Evolutionary conservation across 1,140 invertebrate genomes (phyloP).

Genomic region (Drosophila bocki): DNA sequence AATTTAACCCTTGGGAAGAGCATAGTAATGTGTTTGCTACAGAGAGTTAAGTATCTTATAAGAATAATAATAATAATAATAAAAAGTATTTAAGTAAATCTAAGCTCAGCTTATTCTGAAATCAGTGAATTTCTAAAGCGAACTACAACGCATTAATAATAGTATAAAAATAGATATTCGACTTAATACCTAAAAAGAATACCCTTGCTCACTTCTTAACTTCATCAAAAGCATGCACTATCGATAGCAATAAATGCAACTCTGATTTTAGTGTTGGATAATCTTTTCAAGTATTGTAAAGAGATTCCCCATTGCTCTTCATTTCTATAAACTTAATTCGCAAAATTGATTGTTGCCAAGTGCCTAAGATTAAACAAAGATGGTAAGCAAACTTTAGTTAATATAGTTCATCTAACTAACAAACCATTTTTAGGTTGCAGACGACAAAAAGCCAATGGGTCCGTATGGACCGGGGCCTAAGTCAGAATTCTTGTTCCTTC

Average conservation of each 20-base stretch:
- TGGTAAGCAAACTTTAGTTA: background rate
- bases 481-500: background rate
- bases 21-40: background rate
- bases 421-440: background rate
- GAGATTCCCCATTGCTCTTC: background rate
- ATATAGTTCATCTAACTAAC: background rate
- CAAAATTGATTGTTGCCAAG: background rate
- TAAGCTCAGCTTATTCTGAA: no score
- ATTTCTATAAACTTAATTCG: background rate
- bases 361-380: background rate
- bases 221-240: background rate
- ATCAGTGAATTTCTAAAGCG: no score
- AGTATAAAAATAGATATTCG: background rate
- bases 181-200: background rate
- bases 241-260: background rate
- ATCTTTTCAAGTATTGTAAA: background rate
- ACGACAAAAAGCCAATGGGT: background rate
- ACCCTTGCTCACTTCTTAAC: background rate
- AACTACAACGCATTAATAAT: background rate
- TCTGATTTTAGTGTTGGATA: conserved; percentile 2
- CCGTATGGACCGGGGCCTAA: background rate
- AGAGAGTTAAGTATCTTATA: background rate
- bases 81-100: no score
- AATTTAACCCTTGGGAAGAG: background rate
- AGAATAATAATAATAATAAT: background rate